These are phyloP conservation scores for Zaprionus ornatus DNA, from an alignment of 1,140 invertebrate species.

Conservation along the genomic window DNA sequence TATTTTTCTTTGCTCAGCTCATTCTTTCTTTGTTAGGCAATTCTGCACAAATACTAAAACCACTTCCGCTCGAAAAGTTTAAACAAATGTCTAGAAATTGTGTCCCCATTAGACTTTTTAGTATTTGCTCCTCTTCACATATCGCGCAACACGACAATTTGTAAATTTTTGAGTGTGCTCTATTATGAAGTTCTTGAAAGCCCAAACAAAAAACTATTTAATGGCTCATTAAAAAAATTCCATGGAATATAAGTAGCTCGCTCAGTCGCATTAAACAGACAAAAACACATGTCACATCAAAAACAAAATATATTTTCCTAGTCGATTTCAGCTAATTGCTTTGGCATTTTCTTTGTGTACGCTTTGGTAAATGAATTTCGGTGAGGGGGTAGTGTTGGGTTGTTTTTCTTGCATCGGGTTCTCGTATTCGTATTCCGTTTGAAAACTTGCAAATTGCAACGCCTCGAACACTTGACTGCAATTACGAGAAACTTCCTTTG, in stretches of 20 bases:
- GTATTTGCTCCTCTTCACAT: constrained; percentile 29
- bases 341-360: constrained; percentile 45
- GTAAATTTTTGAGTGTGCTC: constrained; percentile 3
- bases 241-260: constrained; percentile 64
- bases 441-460: constrained; percentile 39
- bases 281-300: constrained; percentile 66
- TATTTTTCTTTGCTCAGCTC: no score
- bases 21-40: not conserved
- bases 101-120: constrained; percentile 28
- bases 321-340: constrained; percentile 70
- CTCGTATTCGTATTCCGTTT: constrained; percentile 22
- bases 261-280: constrained; percentile 58
- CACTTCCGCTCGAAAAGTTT: constrained; percentile 11
- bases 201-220: constrained; percentile 45
- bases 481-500: constrained; percentile 31
- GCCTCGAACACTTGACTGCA: constrained; percentile 37
- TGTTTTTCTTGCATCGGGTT: constrained; percentile 12
- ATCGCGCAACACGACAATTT: constrained; percentile 27
- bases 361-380: not conserved
- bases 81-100: constrained; percentile 1
- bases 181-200: not conserved
- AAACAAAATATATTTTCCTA: constrained; percentile 21
- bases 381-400: not conserved
- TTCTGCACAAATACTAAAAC: not conserved
- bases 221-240: constrained; percentile 69